A percentile compares a stretch with the other conserved stretches of the same genome.
phyloP scores from a whole-genome alignment of 1,140 invertebrate genomes.

The Adoxophyes honmai region DNA sequence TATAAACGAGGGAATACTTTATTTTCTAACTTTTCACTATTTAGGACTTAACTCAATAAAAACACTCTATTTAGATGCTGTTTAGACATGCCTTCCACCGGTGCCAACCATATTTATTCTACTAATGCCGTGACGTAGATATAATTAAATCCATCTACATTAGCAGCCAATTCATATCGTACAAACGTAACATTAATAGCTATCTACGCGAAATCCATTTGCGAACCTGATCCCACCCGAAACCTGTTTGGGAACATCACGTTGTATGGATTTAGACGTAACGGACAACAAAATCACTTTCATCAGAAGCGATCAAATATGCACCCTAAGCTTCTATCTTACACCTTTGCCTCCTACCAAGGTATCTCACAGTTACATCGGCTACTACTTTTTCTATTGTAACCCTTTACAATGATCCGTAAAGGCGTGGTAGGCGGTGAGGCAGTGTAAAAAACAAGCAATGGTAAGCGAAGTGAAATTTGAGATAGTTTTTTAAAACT shows the following conservation, averaged over 20 bases:
- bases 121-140: no score
- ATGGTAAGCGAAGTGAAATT: background rate
- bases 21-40: no score
- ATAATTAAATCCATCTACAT: no score
- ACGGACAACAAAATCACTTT: constrained; percentile 38
- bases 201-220: constrained; percentile 14
- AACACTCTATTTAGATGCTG: background rate
- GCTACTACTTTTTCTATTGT: no score
- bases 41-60: background rate
- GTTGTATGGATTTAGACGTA: constrained; percentile 29
- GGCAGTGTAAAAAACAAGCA: background rate
- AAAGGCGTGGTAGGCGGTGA: background rate
- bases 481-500: background rate
- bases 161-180: no score
- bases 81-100: no score
- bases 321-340: constrained; percentile 54
- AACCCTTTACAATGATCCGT: background rate
- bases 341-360: constrained; percentile 29
- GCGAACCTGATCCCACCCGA: background rate
- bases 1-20: no score
- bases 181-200: constrained; percentile 2
- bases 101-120: no score
- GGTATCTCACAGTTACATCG: background rate
- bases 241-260: constrained; percentile 1
- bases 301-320: constrained; percentile 62